phyloP scores from a whole-genome alignment of 2,113 vertebrate species.

The Fregata magnificens region DNA sequence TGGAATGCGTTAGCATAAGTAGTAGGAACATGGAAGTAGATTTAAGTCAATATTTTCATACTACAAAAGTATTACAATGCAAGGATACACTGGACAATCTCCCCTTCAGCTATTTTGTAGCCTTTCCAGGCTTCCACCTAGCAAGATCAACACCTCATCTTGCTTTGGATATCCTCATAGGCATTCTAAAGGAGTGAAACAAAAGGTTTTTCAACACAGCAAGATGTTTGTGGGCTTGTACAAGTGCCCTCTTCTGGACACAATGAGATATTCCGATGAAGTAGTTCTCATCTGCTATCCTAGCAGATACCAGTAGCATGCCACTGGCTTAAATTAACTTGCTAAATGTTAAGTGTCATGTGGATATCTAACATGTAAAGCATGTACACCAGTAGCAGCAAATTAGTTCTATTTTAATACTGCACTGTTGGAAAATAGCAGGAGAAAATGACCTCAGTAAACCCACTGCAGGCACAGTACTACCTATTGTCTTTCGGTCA shows the following conservation, averaged over 20 bases:
- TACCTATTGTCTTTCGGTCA: background rate
- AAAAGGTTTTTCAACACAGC: background rate
- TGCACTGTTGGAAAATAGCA: background rate
- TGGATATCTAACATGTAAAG: background rate
- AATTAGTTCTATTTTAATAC: background rate
- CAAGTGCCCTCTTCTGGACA: constrained; percentile 13
- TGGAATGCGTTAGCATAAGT: background rate
- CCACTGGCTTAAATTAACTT: background rate
- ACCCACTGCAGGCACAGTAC: background rate
- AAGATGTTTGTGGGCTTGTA: background rate
- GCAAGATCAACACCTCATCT: background rate
- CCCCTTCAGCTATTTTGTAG: background rate
- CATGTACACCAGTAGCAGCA: background rate
- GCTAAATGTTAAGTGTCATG: background rate
- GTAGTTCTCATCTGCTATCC: background rate
- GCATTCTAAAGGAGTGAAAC: background rate
- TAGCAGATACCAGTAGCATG: background rate
- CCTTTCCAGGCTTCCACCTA: background rate
- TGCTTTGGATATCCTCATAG: background rate
- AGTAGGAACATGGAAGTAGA: background rate
- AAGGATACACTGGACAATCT: background rate
- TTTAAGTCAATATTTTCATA: background rate
- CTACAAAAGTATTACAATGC: background rate
- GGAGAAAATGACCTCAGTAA: background rate
- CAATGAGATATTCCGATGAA: background rate